Percentiles rank a stretch among this genome's conserved stretches.
Conservation (phyloP, 1,140 invertebrate genomes). For the Scaptomyza graminum region DNA sequence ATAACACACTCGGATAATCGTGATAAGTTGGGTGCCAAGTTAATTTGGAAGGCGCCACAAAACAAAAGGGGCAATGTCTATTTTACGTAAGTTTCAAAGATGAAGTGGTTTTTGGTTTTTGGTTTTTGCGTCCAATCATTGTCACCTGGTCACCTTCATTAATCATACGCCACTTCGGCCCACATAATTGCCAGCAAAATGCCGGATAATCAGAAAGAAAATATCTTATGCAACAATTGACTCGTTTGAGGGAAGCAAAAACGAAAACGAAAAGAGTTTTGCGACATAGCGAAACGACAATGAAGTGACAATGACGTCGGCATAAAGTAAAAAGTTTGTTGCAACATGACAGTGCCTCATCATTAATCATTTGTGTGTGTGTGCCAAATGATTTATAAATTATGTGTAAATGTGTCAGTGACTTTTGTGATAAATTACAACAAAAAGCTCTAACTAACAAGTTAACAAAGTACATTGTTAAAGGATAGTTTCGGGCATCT, state of each 20-base stretch:
- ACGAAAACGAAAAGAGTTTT: slow-evolving; percentile 36
- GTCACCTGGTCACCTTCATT: slow-evolving; percentile 55
- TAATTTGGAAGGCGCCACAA: slow-evolving; percentile 90
- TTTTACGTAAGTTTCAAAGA: slow-evolving; percentile 89
- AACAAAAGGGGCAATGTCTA: slow-evolving; percentile 88
- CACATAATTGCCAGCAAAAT: slow-evolving; percentile 77
- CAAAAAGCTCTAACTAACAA: neutral
- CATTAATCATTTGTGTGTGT: slow-evolving; percentile 43
- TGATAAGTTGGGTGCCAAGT: slow-evolving; percentile 88
- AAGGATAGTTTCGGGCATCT: slow-evolving; percentile 33
- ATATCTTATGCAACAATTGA: slow-evolving; percentile 74
- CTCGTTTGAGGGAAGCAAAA: slow-evolving; percentile 31
- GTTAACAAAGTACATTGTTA: slow-evolving; percentile 2
- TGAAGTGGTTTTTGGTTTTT: slow-evolving; percentile 8
- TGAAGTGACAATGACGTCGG: slow-evolving; percentile 38
- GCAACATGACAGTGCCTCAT: neutral
- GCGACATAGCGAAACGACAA: slow-evolving; percentile 16
- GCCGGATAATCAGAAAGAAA: slow-evolving; percentile 67
- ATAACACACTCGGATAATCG: slow-evolving; percentile 91
- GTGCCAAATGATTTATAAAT: slow-evolving; percentile 37
- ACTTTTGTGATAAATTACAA: slow-evolving; percentile 37
- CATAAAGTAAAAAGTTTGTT: slow-evolving; percentile 42
- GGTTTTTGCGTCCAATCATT: slow-evolving; percentile 32
- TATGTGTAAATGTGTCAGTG: slow-evolving; percentile 3
- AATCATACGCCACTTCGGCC: slow-evolving; percentile 77